These are phyloP conservation scores for Notoglanidium macrostoma DNA, from an alignment of 2,797 vertebrate genomes.

Conservation along the genomic window DNA sequence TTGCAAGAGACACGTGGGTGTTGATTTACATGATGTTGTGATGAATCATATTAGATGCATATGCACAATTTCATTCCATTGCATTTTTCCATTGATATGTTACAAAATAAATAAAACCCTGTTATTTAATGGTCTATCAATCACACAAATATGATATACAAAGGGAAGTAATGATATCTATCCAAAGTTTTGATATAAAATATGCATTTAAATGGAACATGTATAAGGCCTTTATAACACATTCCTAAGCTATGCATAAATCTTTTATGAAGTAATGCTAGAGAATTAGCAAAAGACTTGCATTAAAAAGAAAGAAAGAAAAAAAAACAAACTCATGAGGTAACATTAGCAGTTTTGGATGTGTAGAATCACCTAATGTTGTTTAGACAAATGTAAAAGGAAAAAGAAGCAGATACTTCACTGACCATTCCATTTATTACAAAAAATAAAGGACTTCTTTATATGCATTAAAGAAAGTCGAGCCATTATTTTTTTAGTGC, in stretches of 20 bases:
- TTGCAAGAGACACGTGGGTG: not conserved
- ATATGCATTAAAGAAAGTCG: not conserved
- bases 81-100: not conserved
- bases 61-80: not conserved
- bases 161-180: not conserved
- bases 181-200: not conserved
- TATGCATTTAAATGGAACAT: not conserved
- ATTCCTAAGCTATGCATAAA: not conserved
- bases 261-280: not conserved
- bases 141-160: not conserved
- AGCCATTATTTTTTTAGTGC: constrained; percentile 2
- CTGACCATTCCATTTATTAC: not conserved
- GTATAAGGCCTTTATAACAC: not conserved
- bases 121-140: not conserved
- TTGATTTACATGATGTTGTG: not conserved
- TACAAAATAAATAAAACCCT: not conserved
- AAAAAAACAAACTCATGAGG: not conserved
- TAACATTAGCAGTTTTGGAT: not conserved
- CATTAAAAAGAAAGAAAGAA: not conserved
- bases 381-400: not conserved
- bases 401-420: not conserved
- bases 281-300: not conserved
- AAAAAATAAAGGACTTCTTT: not conserved
- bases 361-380: not conserved
- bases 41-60: constrained; percentile 8